phyloP scores from a whole-genome alignment of 2,888 invertebrate species.

The Acanthosepion pharaonis region DNA sequence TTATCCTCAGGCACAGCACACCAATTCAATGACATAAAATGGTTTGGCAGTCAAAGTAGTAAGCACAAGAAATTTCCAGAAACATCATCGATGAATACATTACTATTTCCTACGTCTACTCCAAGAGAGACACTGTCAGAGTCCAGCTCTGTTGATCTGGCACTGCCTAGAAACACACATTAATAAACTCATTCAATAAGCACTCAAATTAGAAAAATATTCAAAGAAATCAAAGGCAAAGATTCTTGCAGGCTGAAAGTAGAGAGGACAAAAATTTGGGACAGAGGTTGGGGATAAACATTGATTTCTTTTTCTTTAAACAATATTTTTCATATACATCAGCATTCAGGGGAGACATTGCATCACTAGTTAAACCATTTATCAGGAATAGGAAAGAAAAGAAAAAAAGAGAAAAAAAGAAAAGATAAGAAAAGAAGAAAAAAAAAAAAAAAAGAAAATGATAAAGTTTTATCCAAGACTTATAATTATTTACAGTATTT shows the following conservation, averaged over 20 bases:
- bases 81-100: background rate
- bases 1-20: conserved; percentile 13
- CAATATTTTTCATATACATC: too few relatives aligned
- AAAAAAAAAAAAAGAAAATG: too few relatives aligned
- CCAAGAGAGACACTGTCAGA: conserved; percentile 17
- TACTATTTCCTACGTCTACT: conserved; percentile 33
- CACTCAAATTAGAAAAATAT: background rate
- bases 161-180: conserved; percentile 24
- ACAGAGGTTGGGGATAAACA: background rate
- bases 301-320: too few relatives aligned
- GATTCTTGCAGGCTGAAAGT: background rate
- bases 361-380: too few relatives aligned
- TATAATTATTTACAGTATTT: too few relatives aligned
- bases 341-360: too few relatives aligned
- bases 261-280: background rate
- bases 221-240: background rate
- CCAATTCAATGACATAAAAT: conserved; percentile 23
- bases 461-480: too few relatives aligned
- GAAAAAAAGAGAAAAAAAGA: too few relatives aligned
- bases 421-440: too few relatives aligned
- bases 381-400: too few relatives aligned
- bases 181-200: background rate
- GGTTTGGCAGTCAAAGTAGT: conserved; percentile 4
- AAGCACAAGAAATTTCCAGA: conserved; percentile 25
- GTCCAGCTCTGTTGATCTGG: background rate